Conservation (phyloP, 2,888 invertebrate genomes). For the Sicus ferrugineus region DNA sequence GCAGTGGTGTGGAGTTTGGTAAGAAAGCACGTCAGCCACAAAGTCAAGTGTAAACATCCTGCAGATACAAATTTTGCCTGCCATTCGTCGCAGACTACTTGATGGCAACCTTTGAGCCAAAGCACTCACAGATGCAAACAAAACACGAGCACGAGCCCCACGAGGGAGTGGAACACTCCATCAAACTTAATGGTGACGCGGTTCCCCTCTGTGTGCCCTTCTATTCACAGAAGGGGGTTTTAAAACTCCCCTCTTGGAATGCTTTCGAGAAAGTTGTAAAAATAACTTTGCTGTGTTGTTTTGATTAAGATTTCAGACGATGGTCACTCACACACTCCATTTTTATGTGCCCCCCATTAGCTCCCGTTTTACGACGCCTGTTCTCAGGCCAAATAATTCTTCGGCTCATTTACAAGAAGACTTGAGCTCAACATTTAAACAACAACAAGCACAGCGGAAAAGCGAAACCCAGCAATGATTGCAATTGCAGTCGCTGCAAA, state of each 20-base stretch:
- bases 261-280: neutral
- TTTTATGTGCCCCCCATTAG: too few species aligned
- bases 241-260: neutral
- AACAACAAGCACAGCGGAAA: neutral
- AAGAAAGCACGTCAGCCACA: slow-evolving; percentile 1
- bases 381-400: neutral
- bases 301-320: slow-evolving; percentile 22
- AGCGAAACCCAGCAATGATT: slow-evolving; percentile 9
- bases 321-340: too few species aligned
- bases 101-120: slow-evolving; percentile 5
- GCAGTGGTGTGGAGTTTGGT: too few species aligned
- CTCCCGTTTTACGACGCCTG: too few species aligned
- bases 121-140: slow-evolving; percentile 13
- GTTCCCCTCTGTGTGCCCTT: neutral
- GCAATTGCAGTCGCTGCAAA: slow-evolving; percentile 23
- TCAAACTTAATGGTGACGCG: slow-evolving; percentile 28
- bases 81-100: neutral
- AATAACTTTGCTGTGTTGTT: slow-evolving; percentile 11
- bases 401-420: neutral
- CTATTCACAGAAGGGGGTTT: neutral
- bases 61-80: neutral
- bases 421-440: too few species aligned
- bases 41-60: slow-evolving; percentile 24
- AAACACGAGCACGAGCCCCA: neutral
- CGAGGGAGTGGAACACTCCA: slow-evolving; percentile 20